Percentiles rank a stretch among this genome's conserved stretches.
Conservation (phyloP, 1,140 invertebrate genomes). For the Zaprionus nigranus region DNA sequence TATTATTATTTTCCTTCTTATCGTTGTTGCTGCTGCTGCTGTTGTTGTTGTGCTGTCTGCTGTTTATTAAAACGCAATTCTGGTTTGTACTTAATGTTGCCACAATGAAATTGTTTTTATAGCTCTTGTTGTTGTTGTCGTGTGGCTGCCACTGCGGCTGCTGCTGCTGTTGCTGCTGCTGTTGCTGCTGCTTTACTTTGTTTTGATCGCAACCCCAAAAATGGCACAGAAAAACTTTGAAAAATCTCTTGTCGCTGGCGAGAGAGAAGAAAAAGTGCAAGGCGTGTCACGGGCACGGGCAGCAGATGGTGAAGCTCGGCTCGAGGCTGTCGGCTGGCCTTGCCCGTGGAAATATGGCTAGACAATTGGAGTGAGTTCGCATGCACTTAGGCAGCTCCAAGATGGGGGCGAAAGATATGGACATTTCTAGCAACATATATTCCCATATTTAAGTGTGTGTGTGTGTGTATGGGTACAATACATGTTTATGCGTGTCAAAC, state of each 20-base stretch:
- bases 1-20: constrained; percentile 3
- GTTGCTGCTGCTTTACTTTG: constrained; percentile 42
- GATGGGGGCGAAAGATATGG: constrained; percentile 54
- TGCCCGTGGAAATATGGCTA: constrained; percentile 46
- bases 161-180: not conserved
- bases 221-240: constrained; percentile 64
- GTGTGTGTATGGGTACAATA: too few species aligned
- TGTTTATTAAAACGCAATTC: constrained; percentile 77
- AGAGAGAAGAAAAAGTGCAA: constrained; percentile 55
- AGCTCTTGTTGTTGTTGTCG: constrained; percentile 25
- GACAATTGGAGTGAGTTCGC: constrained; percentile 64
- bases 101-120: constrained; percentile 56
- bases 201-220: constrained; percentile 56
- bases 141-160: not conserved
- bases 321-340: constrained; percentile 48
- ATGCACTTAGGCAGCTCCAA: constrained; percentile 44
- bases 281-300: constrained; percentile 45
- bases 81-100: constrained; percentile 53
- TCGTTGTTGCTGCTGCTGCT: constrained; percentile 29
- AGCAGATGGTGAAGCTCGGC: not conserved
- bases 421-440: constrained; percentile 16
- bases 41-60: constrained; percentile 31
- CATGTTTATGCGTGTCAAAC: constrained; percentile 1
- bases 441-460: too few species aligned
- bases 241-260: constrained; percentile 41